phyloP scores from a whole-genome alignment of 2,113 vertebrate species.

The Taurulus bubalis region DNA sequence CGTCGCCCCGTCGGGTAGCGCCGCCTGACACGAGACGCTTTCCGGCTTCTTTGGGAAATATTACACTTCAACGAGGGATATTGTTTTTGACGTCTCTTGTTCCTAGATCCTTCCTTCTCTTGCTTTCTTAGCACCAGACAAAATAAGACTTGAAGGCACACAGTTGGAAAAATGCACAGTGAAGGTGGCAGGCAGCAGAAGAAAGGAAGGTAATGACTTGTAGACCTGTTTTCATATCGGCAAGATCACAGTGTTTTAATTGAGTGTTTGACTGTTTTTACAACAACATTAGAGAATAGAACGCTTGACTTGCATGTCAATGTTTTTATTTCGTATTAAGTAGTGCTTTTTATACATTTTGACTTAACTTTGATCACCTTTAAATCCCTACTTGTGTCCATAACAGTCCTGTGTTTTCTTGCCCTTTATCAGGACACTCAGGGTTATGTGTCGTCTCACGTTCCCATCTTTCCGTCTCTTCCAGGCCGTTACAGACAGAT shows the following conservation, averaged over 20 bases:
- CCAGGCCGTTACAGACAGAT: not conserved
- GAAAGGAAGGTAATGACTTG: slow-evolving; percentile 51
- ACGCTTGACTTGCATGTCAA: no score
- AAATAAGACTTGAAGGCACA: slow-evolving; percentile 17
- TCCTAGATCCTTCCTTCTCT: not conserved
- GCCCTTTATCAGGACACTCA: not conserved
- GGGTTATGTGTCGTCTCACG: not conserved
- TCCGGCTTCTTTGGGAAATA: slow-evolving; percentile 38
- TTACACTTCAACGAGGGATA: slow-evolving; percentile 34
- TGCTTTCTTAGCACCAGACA: slow-evolving; percentile 12
- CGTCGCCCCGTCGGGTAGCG: not conserved
- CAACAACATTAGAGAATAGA: not conserved
- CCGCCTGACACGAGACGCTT: not conserved
- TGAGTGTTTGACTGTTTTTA: not conserved
- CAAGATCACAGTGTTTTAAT: slow-evolving; percentile 24
- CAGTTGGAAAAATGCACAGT: slow-evolving; percentile 11
- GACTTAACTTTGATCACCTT: no score
- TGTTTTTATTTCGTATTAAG: not conserved
- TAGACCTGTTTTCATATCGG: slow-evolving; percentile 35
- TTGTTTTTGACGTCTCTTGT: slow-evolving; percentile 39
- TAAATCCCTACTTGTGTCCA: no score
- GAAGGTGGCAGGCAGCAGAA: not conserved
- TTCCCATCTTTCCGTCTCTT: not conserved
- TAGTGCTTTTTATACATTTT: no score
- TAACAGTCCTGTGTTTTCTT: not conserved